Conservation (phyloP, 1,140 invertebrate genomes). For the Penaeus indicus region DNA sequence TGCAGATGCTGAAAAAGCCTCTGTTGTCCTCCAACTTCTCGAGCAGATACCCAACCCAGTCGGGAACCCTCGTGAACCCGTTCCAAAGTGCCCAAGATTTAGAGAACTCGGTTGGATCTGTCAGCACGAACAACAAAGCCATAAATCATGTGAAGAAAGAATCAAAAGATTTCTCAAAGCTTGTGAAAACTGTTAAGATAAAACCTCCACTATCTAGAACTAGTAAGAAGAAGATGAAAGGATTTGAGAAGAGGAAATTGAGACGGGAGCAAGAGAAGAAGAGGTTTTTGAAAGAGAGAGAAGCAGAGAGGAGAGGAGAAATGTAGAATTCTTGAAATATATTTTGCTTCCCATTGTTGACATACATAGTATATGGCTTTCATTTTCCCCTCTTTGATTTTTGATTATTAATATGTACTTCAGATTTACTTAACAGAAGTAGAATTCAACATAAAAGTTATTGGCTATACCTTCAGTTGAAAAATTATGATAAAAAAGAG, state of each 20-base stretch:
- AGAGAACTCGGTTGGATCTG: background rate
- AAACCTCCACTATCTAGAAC: conserved; percentile 32
- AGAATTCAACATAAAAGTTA: too few relatives aligned
- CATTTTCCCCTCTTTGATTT: too few relatives aligned
- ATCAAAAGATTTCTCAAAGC: conserved; percentile 40
- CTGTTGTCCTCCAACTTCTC: conserved; percentile 43
- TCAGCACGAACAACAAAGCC: conserved; percentile 6
- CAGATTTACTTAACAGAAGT: too few relatives aligned
- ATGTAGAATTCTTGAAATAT: too few relatives aligned
- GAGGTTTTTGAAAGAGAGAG: background rate
- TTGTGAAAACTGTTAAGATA: conserved; percentile 45
- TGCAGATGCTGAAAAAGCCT: conserved; percentile 34
- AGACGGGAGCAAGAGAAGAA: background rate
- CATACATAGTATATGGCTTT: too few relatives aligned
- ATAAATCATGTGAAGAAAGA: conserved; percentile 50
- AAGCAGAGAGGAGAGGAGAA: too few relatives aligned
- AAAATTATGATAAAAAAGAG: too few relatives aligned
- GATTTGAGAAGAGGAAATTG: conserved; percentile 35
- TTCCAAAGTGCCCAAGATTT: background rate
- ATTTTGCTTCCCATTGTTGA: too few relatives aligned
- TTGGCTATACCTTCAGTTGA: too few relatives aligned
- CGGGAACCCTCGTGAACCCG: conserved; percentile 35
- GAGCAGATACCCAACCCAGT: conserved; percentile 55
- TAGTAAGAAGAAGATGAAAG: conserved; percentile 54
- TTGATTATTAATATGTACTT: too few relatives aligned